A percentile compares a stretch with the other conserved stretches of the same genome.
Evolutionary conservation across 1,140 invertebrate species (phyloP).

Genomic region (Ladona fulva): DNA sequence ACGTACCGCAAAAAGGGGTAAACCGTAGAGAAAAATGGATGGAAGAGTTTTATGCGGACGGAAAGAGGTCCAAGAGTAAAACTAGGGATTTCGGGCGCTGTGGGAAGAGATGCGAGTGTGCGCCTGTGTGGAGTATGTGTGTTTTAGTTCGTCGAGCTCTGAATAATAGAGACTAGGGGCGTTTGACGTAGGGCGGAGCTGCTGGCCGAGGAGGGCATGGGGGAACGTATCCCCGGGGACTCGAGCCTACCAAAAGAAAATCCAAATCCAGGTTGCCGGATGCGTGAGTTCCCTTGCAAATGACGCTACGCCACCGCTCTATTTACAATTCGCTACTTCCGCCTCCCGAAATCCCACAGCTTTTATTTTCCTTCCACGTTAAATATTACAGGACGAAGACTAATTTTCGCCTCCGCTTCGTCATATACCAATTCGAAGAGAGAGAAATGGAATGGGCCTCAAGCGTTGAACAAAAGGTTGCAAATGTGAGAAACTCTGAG

Average conservation of each 20-base stretch:
- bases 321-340: too few species aligned
- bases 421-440: too few species aligned
- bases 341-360: too few species aligned
- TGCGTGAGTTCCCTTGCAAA: neutral
- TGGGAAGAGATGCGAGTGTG: neutral
- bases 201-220: neutral
- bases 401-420: too few species aligned
- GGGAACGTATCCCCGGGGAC: neutral
- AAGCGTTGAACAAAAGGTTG: too few species aligned
- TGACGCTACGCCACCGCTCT: neutral
- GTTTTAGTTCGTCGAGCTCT: slow-evolving; percentile 4
- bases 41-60: neutral
- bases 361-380: too few species aligned
- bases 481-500: too few species aligned
- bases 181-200: neutral
- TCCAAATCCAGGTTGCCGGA: neutral
- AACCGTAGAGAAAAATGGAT: neutral
- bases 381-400: too few species aligned
- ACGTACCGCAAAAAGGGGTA: neutral
- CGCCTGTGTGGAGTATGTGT: neutral
- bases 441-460: too few species aligned
- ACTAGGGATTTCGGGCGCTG: neutral
- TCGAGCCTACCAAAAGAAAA: neutral
- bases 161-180: slow-evolving; percentile 4
- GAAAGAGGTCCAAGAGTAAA: neutral